phyloP scores from a whole-genome alignment of 2,888 invertebrate species.

The Eudemis profundana region DNA sequence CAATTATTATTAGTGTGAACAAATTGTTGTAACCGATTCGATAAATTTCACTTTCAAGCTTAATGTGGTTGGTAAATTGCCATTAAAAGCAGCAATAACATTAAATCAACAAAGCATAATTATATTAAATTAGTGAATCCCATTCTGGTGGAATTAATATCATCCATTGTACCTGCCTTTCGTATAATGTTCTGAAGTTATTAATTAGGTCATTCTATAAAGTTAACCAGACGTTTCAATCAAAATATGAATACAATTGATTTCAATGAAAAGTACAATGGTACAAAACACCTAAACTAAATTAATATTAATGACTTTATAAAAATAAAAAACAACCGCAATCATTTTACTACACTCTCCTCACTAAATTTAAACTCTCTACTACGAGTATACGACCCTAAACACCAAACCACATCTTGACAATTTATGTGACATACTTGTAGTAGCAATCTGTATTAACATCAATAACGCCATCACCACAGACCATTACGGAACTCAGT shows the following conservation, averaged over 20 bases:
- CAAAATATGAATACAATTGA: too few species aligned
- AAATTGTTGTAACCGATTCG: slow-evolving; percentile 2
- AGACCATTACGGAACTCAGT: slow-evolving; percentile 24
- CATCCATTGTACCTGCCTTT: not conserved
- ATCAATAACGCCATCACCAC: slow-evolving; percentile 36
- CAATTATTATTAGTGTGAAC: slow-evolving; percentile 11
- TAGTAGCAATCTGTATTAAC: slow-evolving; percentile 7
- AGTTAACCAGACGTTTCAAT: too few species aligned
- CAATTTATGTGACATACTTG: not conserved
- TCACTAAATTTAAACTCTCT: too few species aligned
- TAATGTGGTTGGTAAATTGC: not conserved
- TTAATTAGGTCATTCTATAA: too few species aligned
- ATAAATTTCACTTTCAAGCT: not conserved
- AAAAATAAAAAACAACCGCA: too few species aligned
- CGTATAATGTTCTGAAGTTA: not conserved
- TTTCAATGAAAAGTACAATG: too few species aligned
- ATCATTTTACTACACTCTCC: too few species aligned
- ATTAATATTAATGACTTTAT: too few species aligned
- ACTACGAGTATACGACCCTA: too few species aligned
- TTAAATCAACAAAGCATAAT: not conserved
- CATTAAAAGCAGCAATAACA: not conserved
- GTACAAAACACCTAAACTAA: too few species aligned
- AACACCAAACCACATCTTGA: not conserved
- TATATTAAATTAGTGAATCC: not conserved
- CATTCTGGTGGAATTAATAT: not conserved